Percentiles rank a stretch among this genome's conserved stretches.
phyloP scores from a whole-genome alignment of 2,113 vertebrate genomes.

The Leucopsar rothschildi region DNA sequence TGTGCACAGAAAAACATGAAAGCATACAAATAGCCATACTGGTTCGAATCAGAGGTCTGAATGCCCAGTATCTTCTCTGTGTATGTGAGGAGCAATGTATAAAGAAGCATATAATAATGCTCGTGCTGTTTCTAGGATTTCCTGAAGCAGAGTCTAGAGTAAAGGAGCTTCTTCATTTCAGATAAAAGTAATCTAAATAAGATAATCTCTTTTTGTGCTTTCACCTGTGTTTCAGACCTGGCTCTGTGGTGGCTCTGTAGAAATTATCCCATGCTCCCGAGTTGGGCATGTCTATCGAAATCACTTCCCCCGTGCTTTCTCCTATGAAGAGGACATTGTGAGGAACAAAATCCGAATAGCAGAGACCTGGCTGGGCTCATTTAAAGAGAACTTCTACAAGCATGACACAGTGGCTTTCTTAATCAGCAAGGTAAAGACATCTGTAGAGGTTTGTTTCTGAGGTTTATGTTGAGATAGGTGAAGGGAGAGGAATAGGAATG shows the following conservation, averaged over 20 bases:
- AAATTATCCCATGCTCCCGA: constrained; percentile 87
- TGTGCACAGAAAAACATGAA: not conserved
- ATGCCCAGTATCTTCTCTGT: not conserved
- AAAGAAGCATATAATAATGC: not conserved
- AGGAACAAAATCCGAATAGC: constrained; percentile 83
- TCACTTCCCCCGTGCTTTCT: constrained; percentile 26
- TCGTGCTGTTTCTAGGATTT: not conserved
- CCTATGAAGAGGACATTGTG: constrained; percentile 74
- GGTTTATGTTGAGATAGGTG: not conserved
- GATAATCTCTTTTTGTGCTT: not conserved
- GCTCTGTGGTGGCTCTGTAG: constrained; percentile 89
- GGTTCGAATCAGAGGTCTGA: not conserved
- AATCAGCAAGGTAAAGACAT: constrained; percentile 78
- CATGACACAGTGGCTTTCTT: constrained; percentile 78
- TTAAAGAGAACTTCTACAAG: constrained; percentile 85
- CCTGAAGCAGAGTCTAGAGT: not conserved
- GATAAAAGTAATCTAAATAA: not conserved
- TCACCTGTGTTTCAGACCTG: constrained; percentile 75
- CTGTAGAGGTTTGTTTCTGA: not conserved
- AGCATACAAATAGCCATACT: not conserved
- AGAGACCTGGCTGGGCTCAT: constrained; percentile 85
- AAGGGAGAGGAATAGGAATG: not conserved
- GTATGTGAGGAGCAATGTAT: not conserved
- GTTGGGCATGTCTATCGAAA: constrained; percentile 80
- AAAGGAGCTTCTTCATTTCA: not conserved